phyloP scores from a whole-genome alignment of 2,888 invertebrate species.

The Erpobdella octoculata region DNA sequence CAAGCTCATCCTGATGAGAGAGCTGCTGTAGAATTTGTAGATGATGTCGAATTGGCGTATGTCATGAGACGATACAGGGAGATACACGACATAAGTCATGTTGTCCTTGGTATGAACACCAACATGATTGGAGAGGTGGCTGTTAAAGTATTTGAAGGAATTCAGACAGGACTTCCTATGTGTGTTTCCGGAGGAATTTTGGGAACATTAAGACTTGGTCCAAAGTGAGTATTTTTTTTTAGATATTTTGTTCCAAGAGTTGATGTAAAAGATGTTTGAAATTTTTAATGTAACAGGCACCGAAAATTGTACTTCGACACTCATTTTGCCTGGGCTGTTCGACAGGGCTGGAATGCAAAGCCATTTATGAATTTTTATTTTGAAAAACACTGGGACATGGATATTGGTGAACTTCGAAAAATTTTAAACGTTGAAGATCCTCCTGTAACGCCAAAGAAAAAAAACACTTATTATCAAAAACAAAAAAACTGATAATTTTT shows the following conservation, averaged over 20 bases:
- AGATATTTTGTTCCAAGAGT: background rate
- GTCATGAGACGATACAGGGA: constrained; percentile 95
- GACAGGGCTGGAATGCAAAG: constrained; percentile 56
- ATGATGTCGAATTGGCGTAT: constrained; percentile 80
- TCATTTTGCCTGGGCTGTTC: constrained; percentile 48
- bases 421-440: constrained; percentile 65
- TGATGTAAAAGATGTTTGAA: background rate
- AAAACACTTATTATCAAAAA: constrained; percentile 20
- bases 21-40: constrained; percentile 78
- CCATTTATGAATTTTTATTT: constrained; percentile 80
- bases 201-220: constrained; percentile 71
- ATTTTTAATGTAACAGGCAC: constrained; percentile 57
- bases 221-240: constrained; percentile 60
- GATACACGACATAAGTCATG: constrained; percentile 88
- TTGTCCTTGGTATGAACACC: constrained; percentile 72
- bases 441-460: constrained; percentile 35
- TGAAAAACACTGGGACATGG: constrained; percentile 87
- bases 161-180: constrained; percentile 91
- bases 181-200: constrained; percentile 84
- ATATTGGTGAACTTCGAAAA: constrained; percentile 67
- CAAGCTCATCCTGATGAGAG: constrained; percentile 87
- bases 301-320: constrained; percentile 67
- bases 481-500: too few relatives aligned
- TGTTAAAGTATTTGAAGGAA: constrained; percentile 90
- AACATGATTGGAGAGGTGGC: constrained; percentile 65